These are phyloP conservation scores for Zoanthus sociatus DNA, from an alignment of 92 coral and sea anemone species.

Conservation along the genomic window DNA sequence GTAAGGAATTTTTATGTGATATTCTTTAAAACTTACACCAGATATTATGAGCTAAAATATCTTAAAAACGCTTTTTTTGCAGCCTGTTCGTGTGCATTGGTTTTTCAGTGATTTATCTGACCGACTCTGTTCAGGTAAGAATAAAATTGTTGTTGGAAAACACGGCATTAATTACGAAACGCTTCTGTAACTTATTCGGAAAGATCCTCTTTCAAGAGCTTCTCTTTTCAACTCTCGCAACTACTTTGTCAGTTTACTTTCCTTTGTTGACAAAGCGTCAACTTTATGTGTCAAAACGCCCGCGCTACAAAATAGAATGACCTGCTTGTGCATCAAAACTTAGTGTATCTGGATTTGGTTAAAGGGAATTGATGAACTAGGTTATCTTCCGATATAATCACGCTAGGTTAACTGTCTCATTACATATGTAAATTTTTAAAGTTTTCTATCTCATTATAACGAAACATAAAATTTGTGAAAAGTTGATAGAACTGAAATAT, in stretches of 20 bases:
- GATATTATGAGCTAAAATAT: background rate
- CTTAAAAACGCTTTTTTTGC: background rate
- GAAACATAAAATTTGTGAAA: background rate
- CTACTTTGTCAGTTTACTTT: background rate
- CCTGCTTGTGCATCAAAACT: background rate
- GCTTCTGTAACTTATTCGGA: background rate
- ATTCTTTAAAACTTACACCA: background rate
- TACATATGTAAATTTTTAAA: background rate
- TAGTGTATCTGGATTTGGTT: background rate
- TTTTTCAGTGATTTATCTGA: constrained; percentile 18
- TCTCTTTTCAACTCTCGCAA: background rate
- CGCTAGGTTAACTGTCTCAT: background rate
- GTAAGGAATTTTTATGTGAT: background rate
- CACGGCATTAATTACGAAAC: background rate
- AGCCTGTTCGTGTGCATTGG: constrained; percentile 23
- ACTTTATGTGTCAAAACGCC: background rate
- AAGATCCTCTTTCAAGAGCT: background rate
- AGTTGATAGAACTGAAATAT: background rate
- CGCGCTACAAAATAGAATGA: background rate
- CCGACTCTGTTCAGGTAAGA: constrained; percentile 30
- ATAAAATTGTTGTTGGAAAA: background rate
- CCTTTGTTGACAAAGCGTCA: constrained; percentile 14
- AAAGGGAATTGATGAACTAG: background rate
- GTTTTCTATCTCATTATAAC: background rate
- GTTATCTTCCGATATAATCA: background rate